Evolutionary conservation across 2,797 vertebrate species (phyloP).

Genomic region (Aplochiton taeniatus): DNA sequence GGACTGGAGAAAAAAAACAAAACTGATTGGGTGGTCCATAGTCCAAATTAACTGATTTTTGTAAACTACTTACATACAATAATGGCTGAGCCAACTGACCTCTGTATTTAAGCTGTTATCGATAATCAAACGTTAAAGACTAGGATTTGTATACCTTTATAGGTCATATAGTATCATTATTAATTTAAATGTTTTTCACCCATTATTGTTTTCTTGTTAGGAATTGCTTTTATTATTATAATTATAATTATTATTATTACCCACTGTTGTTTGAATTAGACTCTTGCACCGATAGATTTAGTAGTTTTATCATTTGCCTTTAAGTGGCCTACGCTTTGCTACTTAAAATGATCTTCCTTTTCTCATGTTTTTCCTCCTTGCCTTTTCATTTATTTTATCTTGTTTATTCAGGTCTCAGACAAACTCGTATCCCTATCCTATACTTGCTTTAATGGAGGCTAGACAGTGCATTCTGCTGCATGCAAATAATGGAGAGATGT

Average conservation of each 20-base stretch:
- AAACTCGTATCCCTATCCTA: background rate
- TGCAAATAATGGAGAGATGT: constrained; percentile 11
- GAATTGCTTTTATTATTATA: constrained; percentile 35
- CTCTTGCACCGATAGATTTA: constrained; percentile 25
- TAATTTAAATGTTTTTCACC: constrained; percentile 26
- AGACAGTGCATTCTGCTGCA: constrained; percentile 11
- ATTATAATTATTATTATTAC: constrained; percentile 41
- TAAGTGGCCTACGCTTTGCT: constrained; percentile 10
- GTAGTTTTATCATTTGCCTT: background rate
- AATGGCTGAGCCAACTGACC: constrained; percentile 12
- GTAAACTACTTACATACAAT: background rate
- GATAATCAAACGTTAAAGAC: no score
- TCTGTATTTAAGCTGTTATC: constrained; percentile 2
- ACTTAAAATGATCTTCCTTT: background rate
- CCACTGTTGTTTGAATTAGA: constrained; percentile 45
- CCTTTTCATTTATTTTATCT: constrained; percentile 4
- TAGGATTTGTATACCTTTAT: background rate
- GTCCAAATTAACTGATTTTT: constrained; percentile 45
- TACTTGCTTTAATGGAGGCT: constrained; percentile 10
- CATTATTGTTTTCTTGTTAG: no score
- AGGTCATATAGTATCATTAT: constrained; percentile 5
- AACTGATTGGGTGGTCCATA: background rate
- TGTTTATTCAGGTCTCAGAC: constrained; percentile 1
- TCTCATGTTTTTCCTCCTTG: background rate
- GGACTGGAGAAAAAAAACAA: constrained; percentile 13